Conservation (phyloP, 2,888 invertebrate species). For the Apodemia hepburni region DNA sequence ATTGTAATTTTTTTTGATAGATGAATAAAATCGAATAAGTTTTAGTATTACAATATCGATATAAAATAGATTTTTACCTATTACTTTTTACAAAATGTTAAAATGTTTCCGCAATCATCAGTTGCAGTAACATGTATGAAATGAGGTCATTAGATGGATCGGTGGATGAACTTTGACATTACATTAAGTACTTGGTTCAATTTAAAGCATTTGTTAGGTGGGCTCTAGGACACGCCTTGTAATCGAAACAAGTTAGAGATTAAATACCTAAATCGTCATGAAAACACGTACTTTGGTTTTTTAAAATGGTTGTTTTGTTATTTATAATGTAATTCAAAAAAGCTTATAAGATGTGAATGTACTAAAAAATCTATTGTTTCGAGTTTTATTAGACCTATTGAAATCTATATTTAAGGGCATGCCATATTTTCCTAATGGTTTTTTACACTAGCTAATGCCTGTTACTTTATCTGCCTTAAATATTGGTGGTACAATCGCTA, state of each 20-base stretch:
- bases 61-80: background rate
- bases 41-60: too few species aligned
- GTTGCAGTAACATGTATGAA: constrained; percentile 52
- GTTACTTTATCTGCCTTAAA: too few species aligned
- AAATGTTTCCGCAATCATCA: constrained; percentile 44
- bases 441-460: too few species aligned
- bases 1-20: constrained; percentile 1
- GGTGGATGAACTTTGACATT: constrained; percentile 66
- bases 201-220: constrained; percentile 33
- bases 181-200: constrained; percentile 48
- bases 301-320: background rate
- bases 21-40: background rate
- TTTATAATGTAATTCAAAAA: too few species aligned
- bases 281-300: background rate
- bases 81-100: constrained; percentile 21
- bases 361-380: background rate
- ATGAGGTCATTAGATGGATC: constrained; percentile 55
- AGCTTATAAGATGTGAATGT: too few species aligned
- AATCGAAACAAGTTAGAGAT: background rate
- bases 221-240: constrained; percentile 21
- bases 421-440: too few species aligned
- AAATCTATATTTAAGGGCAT: too few species aligned
- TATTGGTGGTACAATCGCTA: too few species aligned
- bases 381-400: too few species aligned
- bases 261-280: background rate